Evolutionary conservation across 2,113 vertebrate species (phyloP), one percentile per base, ranked within the genome.

Genomic region (Pithys albifrons): DNA sequence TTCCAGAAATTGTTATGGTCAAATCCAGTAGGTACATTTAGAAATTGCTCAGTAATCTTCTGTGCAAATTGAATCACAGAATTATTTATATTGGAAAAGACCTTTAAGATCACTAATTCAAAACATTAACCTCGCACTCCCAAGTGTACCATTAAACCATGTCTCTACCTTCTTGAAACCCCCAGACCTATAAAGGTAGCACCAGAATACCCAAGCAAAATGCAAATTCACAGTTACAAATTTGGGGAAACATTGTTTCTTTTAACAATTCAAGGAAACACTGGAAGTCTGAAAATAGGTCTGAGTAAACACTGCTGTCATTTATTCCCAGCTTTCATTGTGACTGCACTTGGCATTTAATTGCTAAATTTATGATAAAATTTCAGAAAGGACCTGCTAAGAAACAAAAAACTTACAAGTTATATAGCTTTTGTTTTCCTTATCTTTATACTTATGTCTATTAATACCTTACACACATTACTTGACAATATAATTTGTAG

Each of bases 11-110:
- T 76, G 2, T 37, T 80, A 27, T 27, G 8, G 48, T 72, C 57
- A 82, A 78, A 78, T 88, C 76, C 29, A 78, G 64, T 49, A 66
- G 28, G 39, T 70, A 20, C 43, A 51, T 81, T 81, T 67, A 48
- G 69, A 89, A 91, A 82, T 19, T 82, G 9, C 33, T 78, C 37
- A 46, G 43, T 77, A 84, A 91, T 74, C n/a, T 35, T 67, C 51
- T 48, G 19, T 69, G 35, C 6, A 28, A 57, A 70, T 19, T n/a
- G 11, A 55, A 48, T 54, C 29, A 54, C 3, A 35, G 18, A 67
- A 27, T 48, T 31, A 8, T 43, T 91, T 54, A 8, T 25, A 27
- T 27, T 61, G 29, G 25, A 48, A 85, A 59, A 61, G 46, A 19
- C 5, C 14, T 67, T 85, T 66, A 46, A 46, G 17, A 33, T 46